phyloP scores from a whole-genome alignment of 2,113 vertebrate genomes.

The Argyrosomus japonicus region DNA sequence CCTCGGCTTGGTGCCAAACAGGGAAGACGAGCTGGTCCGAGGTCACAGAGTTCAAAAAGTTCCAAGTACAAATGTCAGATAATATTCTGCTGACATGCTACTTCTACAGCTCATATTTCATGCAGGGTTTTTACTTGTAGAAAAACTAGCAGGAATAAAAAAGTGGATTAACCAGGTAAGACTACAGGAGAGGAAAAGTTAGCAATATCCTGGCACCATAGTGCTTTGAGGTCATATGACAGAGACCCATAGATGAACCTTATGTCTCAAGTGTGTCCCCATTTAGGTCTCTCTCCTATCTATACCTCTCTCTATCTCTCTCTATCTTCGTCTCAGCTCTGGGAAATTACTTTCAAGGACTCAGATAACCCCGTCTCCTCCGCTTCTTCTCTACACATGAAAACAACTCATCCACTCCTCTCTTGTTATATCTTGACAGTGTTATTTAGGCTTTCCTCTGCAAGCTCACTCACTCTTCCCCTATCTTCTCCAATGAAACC shows the following conservation, averaged over 20 bases:
- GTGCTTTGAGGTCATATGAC: slow-evolving; percentile 51
- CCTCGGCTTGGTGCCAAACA: slow-evolving; percentile 26
- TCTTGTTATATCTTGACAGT: slow-evolving; percentile 37
- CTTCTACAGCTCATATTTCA: slow-evolving; percentile 35
- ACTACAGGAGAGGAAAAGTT: slow-evolving; percentile 18
- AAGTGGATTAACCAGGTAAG: slow-evolving; percentile 7
- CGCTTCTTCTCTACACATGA: slow-evolving; percentile 43
- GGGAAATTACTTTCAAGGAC: slow-evolving; percentile 65
- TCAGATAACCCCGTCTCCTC: slow-evolving; percentile 50
- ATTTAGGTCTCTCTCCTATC: slow-evolving; percentile 29
- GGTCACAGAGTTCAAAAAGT: slow-evolving; percentile 55
- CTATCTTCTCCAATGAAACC: slow-evolving; percentile 33
- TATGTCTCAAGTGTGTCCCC: slow-evolving; percentile 34
- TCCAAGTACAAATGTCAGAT: slow-evolving; percentile 44
- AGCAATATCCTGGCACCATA: slow-evolving; percentile 36
- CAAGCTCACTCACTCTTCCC: slow-evolving; percentile 15
- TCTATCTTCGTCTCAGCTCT: slow-evolving; percentile 45
- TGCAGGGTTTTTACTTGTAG: slow-evolving; percentile 11
- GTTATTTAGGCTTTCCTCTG: slow-evolving; percentile 25
- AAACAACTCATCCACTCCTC: slow-evolving; percentile 54
- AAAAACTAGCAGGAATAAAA: slow-evolving; percentile 19
- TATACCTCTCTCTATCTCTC: slow-evolving; percentile 25
- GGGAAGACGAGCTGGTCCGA: slow-evolving; percentile 41
- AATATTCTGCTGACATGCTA: slow-evolving; percentile 45
- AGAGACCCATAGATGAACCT: slow-evolving; percentile 41